Evolutionary conservation across 1,140 invertebrate genomes (phyloP), one percentile per base, ranked within the genome.

Genomic region (Drosophila pseudoobscura): DNA sequence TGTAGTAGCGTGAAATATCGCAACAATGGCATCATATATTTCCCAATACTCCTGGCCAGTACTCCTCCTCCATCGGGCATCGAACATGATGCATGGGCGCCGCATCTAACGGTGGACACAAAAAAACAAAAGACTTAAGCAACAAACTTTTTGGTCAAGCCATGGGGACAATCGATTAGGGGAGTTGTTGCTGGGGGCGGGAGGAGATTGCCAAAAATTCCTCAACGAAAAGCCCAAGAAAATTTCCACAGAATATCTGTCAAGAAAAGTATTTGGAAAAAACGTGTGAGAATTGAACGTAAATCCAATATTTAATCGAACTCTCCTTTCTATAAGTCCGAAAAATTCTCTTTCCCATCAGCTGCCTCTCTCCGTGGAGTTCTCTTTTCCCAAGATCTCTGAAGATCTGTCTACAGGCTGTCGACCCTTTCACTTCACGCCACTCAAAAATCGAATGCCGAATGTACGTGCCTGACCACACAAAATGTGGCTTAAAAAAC

Each of bases 11-110:
- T 78, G 61, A 87, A 84, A 87, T 87, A 71, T 57, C 57, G 64
- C 78, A 87, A 85, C 82, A 85, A 85, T 85, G 83, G 82, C 52
- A 45, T 74, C 80, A 85, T 85, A 80, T 85, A 87, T 85, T 83
- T 83, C 35, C 59, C 75, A 44, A 84, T 35, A 11, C 31, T 17
- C 65, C 29, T 29, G 29, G 6, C 6, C 29, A 6, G 29, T 60
- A 87, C 80, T 85, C 82, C 78, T 87, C 78, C 82, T 39, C 35
- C 35, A 26, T 13, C 35, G 77, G 68, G 54, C 61, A 35, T 56
- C 58, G 46, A 66, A 78, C 73, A 45, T 85, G 80, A 85, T 85
- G 74, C 63, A 85, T 87, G 78, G 53, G 61, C 55, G 52, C 46
- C 29, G 64, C 58, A 44, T 53, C 78, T 82, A 85, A 88, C 78